phyloP scores from a whole-genome alignment of 2,797 vertebrate species.

The Sciaenops ocellatus region DNA sequence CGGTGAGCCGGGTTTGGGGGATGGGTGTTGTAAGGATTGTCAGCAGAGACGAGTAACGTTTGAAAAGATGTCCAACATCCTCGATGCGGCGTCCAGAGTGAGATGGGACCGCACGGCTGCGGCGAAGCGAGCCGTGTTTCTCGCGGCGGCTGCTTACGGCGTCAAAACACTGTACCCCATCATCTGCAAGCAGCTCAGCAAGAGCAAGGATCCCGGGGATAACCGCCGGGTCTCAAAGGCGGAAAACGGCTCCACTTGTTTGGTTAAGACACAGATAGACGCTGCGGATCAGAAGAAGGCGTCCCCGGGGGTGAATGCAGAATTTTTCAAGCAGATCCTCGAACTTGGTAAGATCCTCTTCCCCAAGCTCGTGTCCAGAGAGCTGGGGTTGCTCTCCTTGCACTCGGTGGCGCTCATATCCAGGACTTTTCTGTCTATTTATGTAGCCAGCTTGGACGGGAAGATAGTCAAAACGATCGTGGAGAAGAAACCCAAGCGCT shows the following conservation, averaged over 20 bases:
- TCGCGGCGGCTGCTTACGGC: constrained; percentile 92
- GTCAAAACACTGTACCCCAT: constrained; percentile 90
- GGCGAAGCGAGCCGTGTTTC: constrained; percentile 88
- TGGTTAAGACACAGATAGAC: constrained; percentile 42
- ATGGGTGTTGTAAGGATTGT: constrained; percentile 69
- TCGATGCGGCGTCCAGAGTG: constrained; percentile 86
- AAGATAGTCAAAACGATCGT: constrained; percentile 98
- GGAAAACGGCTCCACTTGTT: constrained; percentile 76
- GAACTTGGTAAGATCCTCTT: constrained; percentile 93
- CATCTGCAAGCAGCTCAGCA: constrained; percentile 83
- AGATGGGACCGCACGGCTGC: constrained; percentile 88
- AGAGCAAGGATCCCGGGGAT: constrained; percentile 38
- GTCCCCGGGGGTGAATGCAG: constrained; percentile 90
- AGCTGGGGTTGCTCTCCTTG: constrained; percentile 92
- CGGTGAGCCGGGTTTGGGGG: constrained; percentile 33
- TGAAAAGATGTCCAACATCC: constrained; percentile 87
- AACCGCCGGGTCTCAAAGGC: constrained; percentile 35
- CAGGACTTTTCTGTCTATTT: constrained; percentile 97
- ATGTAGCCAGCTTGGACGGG: constrained; percentile 95
- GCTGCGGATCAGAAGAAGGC: constrained; percentile 44
- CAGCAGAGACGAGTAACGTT: constrained; percentile 53
- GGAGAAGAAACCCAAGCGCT: constrained; percentile 92
- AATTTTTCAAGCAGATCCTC: constrained; percentile 92
- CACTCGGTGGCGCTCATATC: constrained; percentile 95
- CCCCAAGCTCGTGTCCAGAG: constrained; percentile 89